Conservation (phyloP, 2,888 invertebrate species). For the Diarsia rubi region DNA sequence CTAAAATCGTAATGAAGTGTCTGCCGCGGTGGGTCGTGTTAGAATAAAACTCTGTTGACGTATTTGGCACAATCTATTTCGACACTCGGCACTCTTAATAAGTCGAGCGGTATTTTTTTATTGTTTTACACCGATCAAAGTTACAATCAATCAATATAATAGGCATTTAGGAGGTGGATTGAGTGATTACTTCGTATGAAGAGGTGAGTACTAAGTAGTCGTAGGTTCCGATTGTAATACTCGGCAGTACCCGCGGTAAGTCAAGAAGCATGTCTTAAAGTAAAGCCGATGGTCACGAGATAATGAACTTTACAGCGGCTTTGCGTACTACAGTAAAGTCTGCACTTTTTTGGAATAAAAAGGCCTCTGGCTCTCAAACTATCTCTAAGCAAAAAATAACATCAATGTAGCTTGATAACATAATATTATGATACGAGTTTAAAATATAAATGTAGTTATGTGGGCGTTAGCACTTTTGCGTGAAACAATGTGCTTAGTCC, state of each 20-base stretch:
- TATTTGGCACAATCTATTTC: conserved; percentile 39
- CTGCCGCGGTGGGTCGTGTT: conserved; percentile 18
- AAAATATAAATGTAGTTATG: background rate
- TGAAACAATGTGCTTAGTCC: conserved; percentile 11
- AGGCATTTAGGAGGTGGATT: background rate
- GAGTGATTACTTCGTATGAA: background rate
- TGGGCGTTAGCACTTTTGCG: background rate
- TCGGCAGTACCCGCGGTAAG: background rate
- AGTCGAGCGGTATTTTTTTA: conserved; percentile 25
- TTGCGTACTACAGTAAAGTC: background rate
- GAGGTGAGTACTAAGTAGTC: background rate
- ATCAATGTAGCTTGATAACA: background rate
- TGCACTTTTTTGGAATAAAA: background rate
- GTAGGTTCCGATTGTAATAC: background rate
- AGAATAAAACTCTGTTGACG: conserved; percentile 33
- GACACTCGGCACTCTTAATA: conserved; percentile 7
- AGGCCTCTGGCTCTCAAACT: background rate
- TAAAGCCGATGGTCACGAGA: background rate
- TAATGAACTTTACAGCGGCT: background rate
- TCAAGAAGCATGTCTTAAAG: background rate
- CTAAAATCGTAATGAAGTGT: conserved; percentile 41
- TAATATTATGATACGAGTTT: background rate
- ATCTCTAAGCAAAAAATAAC: background rate
- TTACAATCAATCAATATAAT: conserved; percentile 6
- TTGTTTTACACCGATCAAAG: conserved; percentile 4